A percentile compares a stretch with the other conserved stretches of the same genome.
Conservation (phyloP, 2,113 vertebrate genomes). For the Hemicordylus capensis region DNA sequence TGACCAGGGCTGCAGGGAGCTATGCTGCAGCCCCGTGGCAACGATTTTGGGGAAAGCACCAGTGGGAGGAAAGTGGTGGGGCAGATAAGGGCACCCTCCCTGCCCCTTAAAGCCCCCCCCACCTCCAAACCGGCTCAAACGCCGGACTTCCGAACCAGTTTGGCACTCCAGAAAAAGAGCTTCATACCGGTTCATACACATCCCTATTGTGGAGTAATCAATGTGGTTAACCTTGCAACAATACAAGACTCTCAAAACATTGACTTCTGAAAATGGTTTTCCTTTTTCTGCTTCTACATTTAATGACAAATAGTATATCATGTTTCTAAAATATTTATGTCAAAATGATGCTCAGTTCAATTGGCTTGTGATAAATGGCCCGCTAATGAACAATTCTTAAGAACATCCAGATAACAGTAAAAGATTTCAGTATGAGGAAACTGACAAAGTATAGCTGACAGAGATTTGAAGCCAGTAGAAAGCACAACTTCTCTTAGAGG, state of each 20-base stretch:
- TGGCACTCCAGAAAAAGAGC: too few species aligned
- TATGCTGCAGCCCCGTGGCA: too few species aligned
- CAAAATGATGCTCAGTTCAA: not conserved
- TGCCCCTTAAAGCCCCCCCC: too few species aligned
- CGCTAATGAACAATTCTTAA: not conserved
- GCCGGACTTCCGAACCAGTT: too few species aligned
- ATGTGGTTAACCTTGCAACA: not conserved
- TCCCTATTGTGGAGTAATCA: too few species aligned
- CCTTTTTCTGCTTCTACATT: not conserved
- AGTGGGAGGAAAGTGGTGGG: too few species aligned
- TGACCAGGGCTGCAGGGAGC: too few species aligned
- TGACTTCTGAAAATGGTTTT: not conserved
- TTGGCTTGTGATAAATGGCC: not conserved
- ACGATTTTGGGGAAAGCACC: too few species aligned
- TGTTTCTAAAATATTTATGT: not conserved
- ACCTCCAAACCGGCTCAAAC: too few species aligned
- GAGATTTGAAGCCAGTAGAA: constrained; percentile 35
- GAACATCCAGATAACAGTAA: not conserved
- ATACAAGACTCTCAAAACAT: not conserved
- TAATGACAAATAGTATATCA: not conserved
- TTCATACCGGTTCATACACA: too few species aligned
- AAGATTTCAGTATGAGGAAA: not conserved
- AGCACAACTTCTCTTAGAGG: constrained; percentile 65
- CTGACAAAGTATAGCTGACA: constrained; percentile 30
- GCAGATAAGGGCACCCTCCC: too few species aligned